Base-by-base conservation (phyloP, 2,113 vertebrate species). In the Xiphorhynchus elegans region DNA sequence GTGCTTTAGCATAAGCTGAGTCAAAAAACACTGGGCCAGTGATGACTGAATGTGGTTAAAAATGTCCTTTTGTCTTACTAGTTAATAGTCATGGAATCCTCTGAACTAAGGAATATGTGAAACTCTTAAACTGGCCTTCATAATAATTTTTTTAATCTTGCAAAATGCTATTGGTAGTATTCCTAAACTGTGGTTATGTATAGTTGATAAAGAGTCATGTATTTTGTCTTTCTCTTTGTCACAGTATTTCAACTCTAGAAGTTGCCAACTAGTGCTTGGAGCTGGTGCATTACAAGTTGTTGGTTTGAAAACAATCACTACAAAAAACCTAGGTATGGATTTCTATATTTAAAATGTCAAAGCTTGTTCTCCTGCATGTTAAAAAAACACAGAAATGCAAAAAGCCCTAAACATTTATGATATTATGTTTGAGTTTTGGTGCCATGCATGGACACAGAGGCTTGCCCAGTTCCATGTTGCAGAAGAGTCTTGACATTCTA, bases 181-280 rank as follows among this genome's bases (percentile, higher is more conserved):
- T 84, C 92, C n/a, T 88, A 12, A 86, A 12, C 25, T 47, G 23
- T 66, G 64, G 35, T 11, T 80, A 9, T 29, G 13, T 74, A 31
- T 39, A 26, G 24, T n/a, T 80, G 21, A 31, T 62, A 29, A 59
- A 58, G 25, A 67, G 25, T 46, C 26, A 3, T 89, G 6, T 1
- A 2, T 82, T 93, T 79, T 83, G 6, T 31, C 39, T 58, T 75
- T 94, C 39, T 81, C 80, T 95, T 86, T 55, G 85, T 88, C 66
- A 8, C 98, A 99, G 99, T 99, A 99, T 98, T 99, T 99, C 98
- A 99, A 99, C 98, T 99, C 99, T 7, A 98, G 99, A 97, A 99
- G 99, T 96, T 99, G 99, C 95, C 99, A 99, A 94, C 98, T 99
- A 96, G 99, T 99, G 85, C 98, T 99, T 84, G 99, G 99, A 94